Base-by-base conservation (phyloP, 1,140 invertebrate species). In the Acromyrmex charruanus region DNA sequence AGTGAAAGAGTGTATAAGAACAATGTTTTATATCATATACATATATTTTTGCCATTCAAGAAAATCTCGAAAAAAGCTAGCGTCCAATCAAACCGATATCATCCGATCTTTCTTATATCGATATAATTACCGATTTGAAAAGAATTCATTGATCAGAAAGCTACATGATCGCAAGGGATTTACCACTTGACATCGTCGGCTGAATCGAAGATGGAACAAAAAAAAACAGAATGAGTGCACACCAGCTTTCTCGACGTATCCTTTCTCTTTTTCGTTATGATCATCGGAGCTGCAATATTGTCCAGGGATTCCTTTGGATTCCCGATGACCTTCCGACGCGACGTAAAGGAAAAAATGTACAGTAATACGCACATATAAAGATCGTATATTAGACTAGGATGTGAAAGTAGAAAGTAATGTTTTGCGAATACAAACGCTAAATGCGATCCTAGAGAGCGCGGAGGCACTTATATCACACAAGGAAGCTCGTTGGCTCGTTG, bases 361-460 rank as follows among this genome's bases (percentile, higher is more conserved):
- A 12, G 5, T 14, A 28, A 3, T 51, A 51, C 28, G 28, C 61
- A n/a, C 61, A 18, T 49, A 68, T 80, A n/a, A 80, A 55, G n/a
- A 84, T 72, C 18, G 44, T 44, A 53, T 35, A 72, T 71, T 74
- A 74, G 55, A 18, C 49, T 25, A 35, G 31, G 79, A 88, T 71
- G 88, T 82, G 88, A 89, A 89, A 89, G 87, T 89, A 89, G 88
- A 89, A 89, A 89, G 88, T 71, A 74, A 65, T 44, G 35, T 61
- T 74, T 71, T 28, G 18, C 53, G n/a, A 71, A 49, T 49, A n/a
- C 53, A 53, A 77, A 75, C 53, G 63, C n/a, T 25, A 82, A 77
- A 80, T 21, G 71, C 80, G 58, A n/a, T 35, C 31, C 31, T 66
- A 49, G 18, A 69, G 39, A 49, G 51, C 1, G n/a, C 39, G 35